Evolutionary conservation across 2,797 vertebrate genomes (phyloP).

Genomic region (Pseudopleuronectes americanus): DNA sequence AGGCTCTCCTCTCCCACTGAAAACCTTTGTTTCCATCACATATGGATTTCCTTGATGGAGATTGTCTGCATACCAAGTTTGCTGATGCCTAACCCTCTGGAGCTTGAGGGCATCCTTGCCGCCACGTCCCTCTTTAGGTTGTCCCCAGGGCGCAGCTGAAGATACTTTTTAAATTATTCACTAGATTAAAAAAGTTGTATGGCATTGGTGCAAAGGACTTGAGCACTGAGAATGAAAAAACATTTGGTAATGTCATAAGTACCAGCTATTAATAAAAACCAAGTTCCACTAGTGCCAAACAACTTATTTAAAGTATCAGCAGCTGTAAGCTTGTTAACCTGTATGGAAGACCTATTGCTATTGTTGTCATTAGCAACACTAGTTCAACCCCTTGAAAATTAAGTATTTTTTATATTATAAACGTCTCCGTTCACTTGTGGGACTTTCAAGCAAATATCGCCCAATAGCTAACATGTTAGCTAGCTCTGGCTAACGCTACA

Average conservation of each 20-base stretch:
- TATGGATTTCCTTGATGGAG: slow-evolving; percentile 60
- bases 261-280: slow-evolving; percentile 42
- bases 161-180: slow-evolving; percentile 28
- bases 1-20: slow-evolving; percentile 53
- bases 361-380: too few species aligned
- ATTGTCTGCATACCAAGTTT: slow-evolving; percentile 62
- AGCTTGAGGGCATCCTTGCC: slow-evolving; percentile 28
- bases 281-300: too few species aligned
- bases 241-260: neutral
- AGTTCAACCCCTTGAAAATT: too few species aligned
- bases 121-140: slow-evolving; percentile 15
- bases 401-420: too few species aligned
- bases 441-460: too few species aligned
- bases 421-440: too few species aligned
- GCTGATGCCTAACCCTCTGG: slow-evolving; percentile 39
- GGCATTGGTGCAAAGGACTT: slow-evolving; percentile 19
- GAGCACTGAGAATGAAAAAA: slow-evolving; percentile 29
- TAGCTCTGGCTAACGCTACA: too few species aligned
- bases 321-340: too few species aligned
- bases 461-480: too few species aligned
- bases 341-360: too few species aligned
- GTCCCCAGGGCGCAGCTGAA: slow-evolving; percentile 14
- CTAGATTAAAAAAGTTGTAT: slow-evolving; percentile 30
- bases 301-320: too few species aligned
- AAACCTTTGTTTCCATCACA: slow-evolving; percentile 64